These are phyloP conservation scores for Littorina saxatilis DNA, from an alignment of 1,140 invertebrate species.

Conservation along the genomic window DNA sequence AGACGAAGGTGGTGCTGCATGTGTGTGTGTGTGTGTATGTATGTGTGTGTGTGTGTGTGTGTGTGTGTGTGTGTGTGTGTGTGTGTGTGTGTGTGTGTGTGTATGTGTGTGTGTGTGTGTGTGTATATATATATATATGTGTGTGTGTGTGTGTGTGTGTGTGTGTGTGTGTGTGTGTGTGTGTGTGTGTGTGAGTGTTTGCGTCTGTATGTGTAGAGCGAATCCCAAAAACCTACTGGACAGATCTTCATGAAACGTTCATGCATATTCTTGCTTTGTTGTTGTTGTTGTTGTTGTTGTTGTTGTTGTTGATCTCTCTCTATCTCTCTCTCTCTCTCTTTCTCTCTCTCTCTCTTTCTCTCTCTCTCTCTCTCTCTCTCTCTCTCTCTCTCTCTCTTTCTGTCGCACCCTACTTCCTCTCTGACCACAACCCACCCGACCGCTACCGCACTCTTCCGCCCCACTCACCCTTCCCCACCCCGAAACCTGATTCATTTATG, in stretches of 20 bases:
- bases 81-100: constrained; percentile 24
- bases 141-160: constrained; percentile 11
- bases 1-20: too few species aligned
- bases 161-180: constrained; percentile 6
- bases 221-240: background rate
- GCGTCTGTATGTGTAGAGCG: background rate
- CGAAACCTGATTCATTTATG: too few species aligned
- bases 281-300: background rate
- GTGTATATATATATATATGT: background rate
- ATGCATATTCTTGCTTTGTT: background rate
- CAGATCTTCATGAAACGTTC: background rate
- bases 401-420: background rate
- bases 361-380: background rate
- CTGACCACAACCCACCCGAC: too few species aligned
- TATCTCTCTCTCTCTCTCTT: background rate
- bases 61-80: constrained; percentile 32
- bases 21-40: constrained; percentile 3
- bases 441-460: too few species aligned
- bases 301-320: background rate
- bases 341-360: background rate
- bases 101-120: background rate
- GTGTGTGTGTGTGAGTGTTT: constrained; percentile 1
- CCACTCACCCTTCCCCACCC: too few species aligned
- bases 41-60: constrained; percentile 6
- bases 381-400: background rate